phyloP scores from a whole-genome alignment of 37 sponge, comb jelly and placozoan species.

The Tethya wilhelma region DNA sequence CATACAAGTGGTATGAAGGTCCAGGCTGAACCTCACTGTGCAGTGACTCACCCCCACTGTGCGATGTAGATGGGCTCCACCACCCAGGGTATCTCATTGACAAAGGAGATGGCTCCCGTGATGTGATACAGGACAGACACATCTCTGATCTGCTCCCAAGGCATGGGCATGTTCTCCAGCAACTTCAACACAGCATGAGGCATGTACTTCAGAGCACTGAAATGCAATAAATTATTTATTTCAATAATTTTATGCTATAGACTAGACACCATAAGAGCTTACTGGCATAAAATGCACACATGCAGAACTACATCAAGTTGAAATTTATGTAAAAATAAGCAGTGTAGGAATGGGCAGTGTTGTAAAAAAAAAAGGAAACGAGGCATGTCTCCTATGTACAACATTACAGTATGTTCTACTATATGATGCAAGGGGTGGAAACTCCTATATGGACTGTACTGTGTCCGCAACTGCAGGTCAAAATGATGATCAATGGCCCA shows the following conservation, averaged over 20 bases:
- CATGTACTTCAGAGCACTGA: slow-evolving; percentile 98
- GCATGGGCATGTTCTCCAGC: slow-evolving; percentile 99
- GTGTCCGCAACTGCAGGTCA: no score
- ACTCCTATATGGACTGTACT: no score
- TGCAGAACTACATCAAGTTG: no score
- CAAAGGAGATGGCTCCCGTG: slow-evolving; percentile 99
- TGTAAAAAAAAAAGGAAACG: no score
- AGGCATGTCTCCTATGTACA: no score
- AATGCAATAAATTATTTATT: no score
- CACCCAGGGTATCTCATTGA: slow-evolving; percentile 99
- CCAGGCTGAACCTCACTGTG: neutral
- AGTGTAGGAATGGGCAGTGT: no score
- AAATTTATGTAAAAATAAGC: no score
- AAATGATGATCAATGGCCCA: no score
- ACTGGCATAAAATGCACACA: neutral
- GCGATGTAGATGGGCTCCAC: slow-evolving; percentile 97
- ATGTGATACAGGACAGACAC: slow-evolving; percentile 97
- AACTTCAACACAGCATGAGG: slow-evolving; percentile 99
- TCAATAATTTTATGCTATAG: no score
- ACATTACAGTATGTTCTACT: no score
- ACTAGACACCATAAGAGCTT: neutral
- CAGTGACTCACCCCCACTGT: slow-evolving; percentile 95
- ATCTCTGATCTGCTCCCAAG: slow-evolving; percentile 99
- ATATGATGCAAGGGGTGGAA: neutral
- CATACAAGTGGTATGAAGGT: neutral